Base-by-base conservation (phyloP, 2,888 invertebrate species). In the Tetanocera ferruginea region DNA sequence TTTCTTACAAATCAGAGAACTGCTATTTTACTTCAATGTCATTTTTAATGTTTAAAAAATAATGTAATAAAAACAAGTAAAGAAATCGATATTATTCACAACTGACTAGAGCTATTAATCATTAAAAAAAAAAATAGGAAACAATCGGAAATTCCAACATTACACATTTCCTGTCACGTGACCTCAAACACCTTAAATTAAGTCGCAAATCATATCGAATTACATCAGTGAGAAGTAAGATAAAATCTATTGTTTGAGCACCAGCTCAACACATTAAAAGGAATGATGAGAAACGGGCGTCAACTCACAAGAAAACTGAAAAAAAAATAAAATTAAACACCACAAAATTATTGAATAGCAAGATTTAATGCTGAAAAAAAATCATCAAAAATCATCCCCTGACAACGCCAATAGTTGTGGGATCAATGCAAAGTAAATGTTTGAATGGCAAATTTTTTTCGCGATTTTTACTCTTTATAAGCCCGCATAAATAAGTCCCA, bases 361-460 rank as follows among this genome's bases (percentile, higher is more conserved):
- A 67, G 43, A 49, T 67, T 25, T 49, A 19, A 34, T 19, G 66
- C 19, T 3, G 19, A 14, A 19, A 43, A 37, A 43, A n/a, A n/a
- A n/a, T n/a, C n/a, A 31, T 1, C 14, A 66, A 66, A 66, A 69
- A 17, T n/a, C 51, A 25, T 17, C 69, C 69, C 69, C 25, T 49
- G 3, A 14, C 31, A 64, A 31, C 9, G 34, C 28, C n/a, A 17
- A 4, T 5, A 8, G 64, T 43, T 25, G 51, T 11, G 49, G 25
- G 43, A 23, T 25, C 25, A 37, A 67, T 67, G 19, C 34, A 37
- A 34, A 28, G 60, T 28, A 28, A 25, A 60, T 1, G 11, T 23
- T 60, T 60, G 9, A 9, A 28, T 69, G 51, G 51, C 49, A 69
- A 51, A n/a, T n/a, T 69, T 69, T 69, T 67, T 69, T 69, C 51